phyloP scores from a whole-genome alignment of 2,888 invertebrate species.

The Ochropleura leucogaster region DNA sequence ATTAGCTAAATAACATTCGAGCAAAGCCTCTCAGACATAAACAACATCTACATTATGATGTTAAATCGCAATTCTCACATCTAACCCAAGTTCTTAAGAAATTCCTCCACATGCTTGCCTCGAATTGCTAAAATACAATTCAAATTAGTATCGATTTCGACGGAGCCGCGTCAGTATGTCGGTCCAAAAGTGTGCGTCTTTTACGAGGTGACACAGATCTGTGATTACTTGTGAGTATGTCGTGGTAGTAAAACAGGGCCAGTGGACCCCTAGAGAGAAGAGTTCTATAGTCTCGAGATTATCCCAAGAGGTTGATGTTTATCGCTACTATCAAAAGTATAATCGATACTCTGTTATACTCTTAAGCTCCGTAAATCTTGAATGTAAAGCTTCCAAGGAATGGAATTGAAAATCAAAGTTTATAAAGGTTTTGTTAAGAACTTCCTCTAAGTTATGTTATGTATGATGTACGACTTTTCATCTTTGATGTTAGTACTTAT shows the following conservation, averaged over 20 bases:
- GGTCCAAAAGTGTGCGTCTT: slow-evolving; percentile 18
- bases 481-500: background rate
- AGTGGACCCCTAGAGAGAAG: slow-evolving; percentile 5
- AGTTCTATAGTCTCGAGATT: background rate
- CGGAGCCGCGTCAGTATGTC: slow-evolving; percentile 24
- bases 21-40: background rate
- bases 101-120: slow-evolving; percentile 40
- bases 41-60: slow-evolving; percentile 9
- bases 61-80: slow-evolving; percentile 32
- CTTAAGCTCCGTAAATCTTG: background rate
- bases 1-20: slow-evolving; percentile 15
- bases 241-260: slow-evolving; percentile 7
- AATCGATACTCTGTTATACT: background rate
- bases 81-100: slow-evolving; percentile 20
- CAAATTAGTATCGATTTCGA: slow-evolving; percentile 49
- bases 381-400: background rate
- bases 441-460: background rate
- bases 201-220: slow-evolving; percentile 46
- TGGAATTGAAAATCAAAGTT: background rate
- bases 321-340: slow-evolving; percentile 14
- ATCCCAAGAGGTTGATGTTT: slow-evolving; percentile 12
- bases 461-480: background rate
- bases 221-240: slow-evolving; percentile 25
- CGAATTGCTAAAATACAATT: slow-evolving; percentile 52
- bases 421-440: background rate